Evolutionary conservation across 2,797 vertebrate species (phyloP), one percentile per base, ranked within the genome.

Genomic region (Morelia viridis): DNA sequence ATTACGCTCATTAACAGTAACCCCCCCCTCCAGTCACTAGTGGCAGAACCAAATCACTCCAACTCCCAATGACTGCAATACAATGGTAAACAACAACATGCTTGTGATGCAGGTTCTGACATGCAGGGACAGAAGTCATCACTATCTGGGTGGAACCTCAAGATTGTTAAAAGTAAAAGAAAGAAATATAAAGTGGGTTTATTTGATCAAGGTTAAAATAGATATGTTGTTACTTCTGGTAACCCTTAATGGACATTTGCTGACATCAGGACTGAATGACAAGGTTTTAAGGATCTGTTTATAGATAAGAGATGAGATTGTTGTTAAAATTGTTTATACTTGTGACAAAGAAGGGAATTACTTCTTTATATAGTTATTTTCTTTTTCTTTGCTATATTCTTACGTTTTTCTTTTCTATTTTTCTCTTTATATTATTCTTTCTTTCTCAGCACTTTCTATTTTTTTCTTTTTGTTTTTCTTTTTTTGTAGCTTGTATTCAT

Each of bases 61-160:
- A n/a, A n/a, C n/a, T n/a, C n/a, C n/a, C n/a, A n/a, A n/a, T n/a
- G n/a, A n/a, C n/a, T n/a, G n/a, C n/a, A n/a, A n/a, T n/a, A n/a
- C n/a, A n/a, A n/a, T n/a, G n/a, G n/a, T n/a, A n/a, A n/a, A n/a
- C n/a, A n/a, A n/a, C n/a, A n/a, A n/a, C n/a, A n/a, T n/a, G n/a
- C n/a, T n/a, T n/a, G n/a, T n/a, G n/a, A n/a, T n/a, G n/a, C n/a
- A n/a, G n/a, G n/a, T n/a, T n/a, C n/a, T n/a, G n/a, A n/a, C n/a
- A n/a, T 89, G 68, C 46, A 90, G 90, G 93, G 61, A 56, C 80
- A 96, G 93, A 95, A 96, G 92, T 94, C 88, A 80, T 57, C n/a
- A 56, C 15, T 94, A 64, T 26, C 19, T 50, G 26, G 19, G 46
- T 35, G 35, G 6, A 41, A 41, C 35, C 19, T 80, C 19, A 71